Percentiles rank a stretch among this genome's conserved stretches.
Conservation (phyloP, 1,140 invertebrate genomes). For the Leptestheria dahalacensis region DNA sequence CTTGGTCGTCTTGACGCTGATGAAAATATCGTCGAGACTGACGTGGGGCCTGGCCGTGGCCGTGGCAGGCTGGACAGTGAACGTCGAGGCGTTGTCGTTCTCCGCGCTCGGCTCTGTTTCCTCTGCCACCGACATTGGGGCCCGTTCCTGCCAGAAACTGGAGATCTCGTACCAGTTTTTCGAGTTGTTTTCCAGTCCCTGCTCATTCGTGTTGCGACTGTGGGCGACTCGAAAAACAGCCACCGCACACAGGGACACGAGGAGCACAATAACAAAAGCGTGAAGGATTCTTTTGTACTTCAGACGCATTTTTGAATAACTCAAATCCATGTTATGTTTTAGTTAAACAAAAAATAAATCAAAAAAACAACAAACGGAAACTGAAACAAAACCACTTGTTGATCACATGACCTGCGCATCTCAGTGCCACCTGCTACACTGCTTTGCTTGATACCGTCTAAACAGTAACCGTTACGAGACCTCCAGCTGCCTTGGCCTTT, state of each 20-base stretch:
- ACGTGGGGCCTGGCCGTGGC: constrained; percentile 48
- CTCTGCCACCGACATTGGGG: constrained; percentile 17
- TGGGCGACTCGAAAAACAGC: neutral
- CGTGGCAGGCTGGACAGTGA: constrained; percentile 27
- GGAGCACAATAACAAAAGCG: neutral
- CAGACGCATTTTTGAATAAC: constrained; percentile 8
- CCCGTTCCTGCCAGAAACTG: constrained; percentile 21
- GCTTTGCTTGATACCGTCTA: neutral
- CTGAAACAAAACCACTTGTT: neutral
- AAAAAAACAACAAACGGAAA: neutral
- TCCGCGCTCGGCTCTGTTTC: neutral
- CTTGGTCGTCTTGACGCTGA: constrained; percentile 86
- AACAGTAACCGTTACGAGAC: too few relatives aligned
- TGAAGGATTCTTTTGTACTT: neutral
- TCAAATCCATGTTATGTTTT: neutral
- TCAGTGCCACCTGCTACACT: neutral
- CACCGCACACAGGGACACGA: neutral
- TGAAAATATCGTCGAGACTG: constrained; percentile 68
- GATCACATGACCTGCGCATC: neutral
- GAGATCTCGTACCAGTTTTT: neutral
- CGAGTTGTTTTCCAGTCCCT: neutral
- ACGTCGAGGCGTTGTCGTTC: neutral
- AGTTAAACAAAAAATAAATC: neutral
- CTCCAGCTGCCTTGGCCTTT: too few relatives aligned
- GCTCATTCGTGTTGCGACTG: neutral